Evolutionary conservation across 53 echinoderm and acorn worm species (phyloP), one percentile per base, ranked within the genome.

Genomic region (Paelopatides confundens): DNA sequence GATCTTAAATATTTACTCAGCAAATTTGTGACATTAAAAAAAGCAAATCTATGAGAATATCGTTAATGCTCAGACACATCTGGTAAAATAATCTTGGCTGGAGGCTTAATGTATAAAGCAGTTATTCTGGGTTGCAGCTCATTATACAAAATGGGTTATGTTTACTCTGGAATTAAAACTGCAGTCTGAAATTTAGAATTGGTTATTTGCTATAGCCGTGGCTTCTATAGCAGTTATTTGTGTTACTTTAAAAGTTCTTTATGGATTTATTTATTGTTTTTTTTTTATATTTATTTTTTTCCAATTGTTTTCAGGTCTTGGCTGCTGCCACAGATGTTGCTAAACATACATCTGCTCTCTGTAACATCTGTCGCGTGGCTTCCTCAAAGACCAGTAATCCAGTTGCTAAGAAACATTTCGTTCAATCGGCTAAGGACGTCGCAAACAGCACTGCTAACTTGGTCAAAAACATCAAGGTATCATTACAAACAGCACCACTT

Each of bases 351-450:
- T 97, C 97, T 11, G 95, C 95, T 11, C 93, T 97, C 35, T 97
- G 97, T 66, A 95, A 97, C 89, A 93, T 94, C 88, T 97, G 97
- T 38, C 89, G 95, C 35, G 91, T 95, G 64, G 97, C 97, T 21
- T 97, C 97, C 4, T 95, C 97, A 21, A 97, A 97, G 95, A 97
- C 97, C 40, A 97, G 95, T 88, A 95, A 97, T 65, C 97, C 97
- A 9, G 97, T 97, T 0, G 97, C 97, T 17, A 97, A 97, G 95
- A 97, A 97, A 70, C 97, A 97, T 81, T 97, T 97, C 91, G 97
- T 97, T 37, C 97, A 97, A 84, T 95, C 97, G 0, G 97, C 97
- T 33, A 97, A 97, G 62, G 97, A 97, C 83, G 97, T 97, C 23
- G 95, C 95, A 27, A 96, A 94, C 86, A 97, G 95, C 90, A 97